Percentiles rank a stretch among this genome's conserved stretches.
Evolutionary conservation across 1,140 invertebrate genomes (phyloP).

Genomic region (Pseudomyrmex pallidus): DNA sequence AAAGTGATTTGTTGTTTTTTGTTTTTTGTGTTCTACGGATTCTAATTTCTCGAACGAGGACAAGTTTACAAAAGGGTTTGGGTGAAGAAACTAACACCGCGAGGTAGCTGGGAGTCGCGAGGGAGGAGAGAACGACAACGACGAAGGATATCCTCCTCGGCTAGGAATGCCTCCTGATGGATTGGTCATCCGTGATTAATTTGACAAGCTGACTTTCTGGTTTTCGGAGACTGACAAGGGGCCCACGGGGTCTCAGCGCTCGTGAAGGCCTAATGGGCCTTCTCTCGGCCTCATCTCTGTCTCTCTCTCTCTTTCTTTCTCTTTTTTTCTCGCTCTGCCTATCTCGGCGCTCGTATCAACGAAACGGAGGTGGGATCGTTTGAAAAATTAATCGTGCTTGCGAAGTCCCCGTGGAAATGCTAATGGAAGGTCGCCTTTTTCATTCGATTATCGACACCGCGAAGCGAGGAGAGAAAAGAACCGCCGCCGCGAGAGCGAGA

Average conservation of each 20-base stretch:
- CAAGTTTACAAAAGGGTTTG: neutral
- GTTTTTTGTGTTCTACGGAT: no score
- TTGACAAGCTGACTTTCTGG: conserved; percentile 86
- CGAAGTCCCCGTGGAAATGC: conserved; percentile 68
- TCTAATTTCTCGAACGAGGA: no score
- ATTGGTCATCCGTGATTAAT: conserved; percentile 86
- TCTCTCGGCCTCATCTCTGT: conserved; percentile 45
- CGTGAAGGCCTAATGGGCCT: conserved; percentile 76
- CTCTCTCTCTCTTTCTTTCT: conserved; percentile 32
- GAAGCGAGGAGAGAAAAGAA: conserved; percentile 14
- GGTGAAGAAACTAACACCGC: conserved; percentile 18
- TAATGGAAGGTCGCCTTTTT: conserved; percentile 66
- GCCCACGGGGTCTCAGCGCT: conserved; percentile 73
- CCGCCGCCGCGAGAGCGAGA: neutral
- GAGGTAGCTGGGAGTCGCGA: conserved; percentile 2
- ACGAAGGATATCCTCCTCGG: conserved; percentile 73
- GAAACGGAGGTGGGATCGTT: conserved; percentile 74
- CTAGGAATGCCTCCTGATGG: conserved; percentile 85
- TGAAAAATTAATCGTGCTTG: conserved; percentile 82
- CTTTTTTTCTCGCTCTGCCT: conserved; percentile 45
- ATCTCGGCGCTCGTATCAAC: conserved; percentile 75
- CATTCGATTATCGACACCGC: conserved; percentile 67
- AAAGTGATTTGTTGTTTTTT: no score
- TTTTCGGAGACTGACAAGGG: conserved; percentile 84
- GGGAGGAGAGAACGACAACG: conserved; percentile 34